These are phyloP conservation scores for Discoglossus pictus DNA, from an alignment of 2,797 vertebrate species.

Conservation along the genomic window DNA sequence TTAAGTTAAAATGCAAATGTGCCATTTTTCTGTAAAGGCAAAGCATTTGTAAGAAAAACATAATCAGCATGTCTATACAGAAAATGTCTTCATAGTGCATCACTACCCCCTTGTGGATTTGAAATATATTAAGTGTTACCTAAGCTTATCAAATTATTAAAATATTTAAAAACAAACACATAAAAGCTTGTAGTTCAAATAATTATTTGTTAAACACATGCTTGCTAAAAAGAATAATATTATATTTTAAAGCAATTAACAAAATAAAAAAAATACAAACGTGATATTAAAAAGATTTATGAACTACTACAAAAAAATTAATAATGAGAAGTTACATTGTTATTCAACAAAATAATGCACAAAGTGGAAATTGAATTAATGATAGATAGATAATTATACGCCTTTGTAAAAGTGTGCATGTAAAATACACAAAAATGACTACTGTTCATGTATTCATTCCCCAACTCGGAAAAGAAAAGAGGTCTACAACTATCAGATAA, in stretches of 20 bases:
- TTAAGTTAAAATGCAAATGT: conserved; percentile 62
- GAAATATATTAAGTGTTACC: conserved; percentile 55
- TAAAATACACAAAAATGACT: too few relatives aligned
- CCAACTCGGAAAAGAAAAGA: too few relatives aligned
- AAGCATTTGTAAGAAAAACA: conserved; percentile 52
- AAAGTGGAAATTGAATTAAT: too few relatives aligned
- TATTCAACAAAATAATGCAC: too few relatives aligned
- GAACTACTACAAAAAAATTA: not conserved
- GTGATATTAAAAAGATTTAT: not conserved
- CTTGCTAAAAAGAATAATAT: too few relatives aligned
- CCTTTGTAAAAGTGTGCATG: too few relatives aligned
- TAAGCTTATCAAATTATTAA: conserved; percentile 21
- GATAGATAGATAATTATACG: too few relatives aligned
- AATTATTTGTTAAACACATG: too few relatives aligned
- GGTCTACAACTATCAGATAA: too few relatives aligned
- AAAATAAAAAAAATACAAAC: not conserved
- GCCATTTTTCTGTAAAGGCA: conserved; percentile 56
- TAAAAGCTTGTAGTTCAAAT: too few relatives aligned
- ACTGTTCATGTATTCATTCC: too few relatives aligned
- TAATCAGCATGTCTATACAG: conserved; percentile 51
- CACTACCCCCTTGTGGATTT: conserved; percentile 89
- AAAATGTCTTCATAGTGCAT: conserved; percentile 76
- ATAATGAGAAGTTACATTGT: too few relatives aligned
- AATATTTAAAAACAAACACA: not conserved
- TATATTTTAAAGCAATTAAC: conserved; percentile 15